Evolutionary conservation across 2,113 vertebrate genomes (phyloP).

Genomic region (Podarcis raffonei): DNA sequence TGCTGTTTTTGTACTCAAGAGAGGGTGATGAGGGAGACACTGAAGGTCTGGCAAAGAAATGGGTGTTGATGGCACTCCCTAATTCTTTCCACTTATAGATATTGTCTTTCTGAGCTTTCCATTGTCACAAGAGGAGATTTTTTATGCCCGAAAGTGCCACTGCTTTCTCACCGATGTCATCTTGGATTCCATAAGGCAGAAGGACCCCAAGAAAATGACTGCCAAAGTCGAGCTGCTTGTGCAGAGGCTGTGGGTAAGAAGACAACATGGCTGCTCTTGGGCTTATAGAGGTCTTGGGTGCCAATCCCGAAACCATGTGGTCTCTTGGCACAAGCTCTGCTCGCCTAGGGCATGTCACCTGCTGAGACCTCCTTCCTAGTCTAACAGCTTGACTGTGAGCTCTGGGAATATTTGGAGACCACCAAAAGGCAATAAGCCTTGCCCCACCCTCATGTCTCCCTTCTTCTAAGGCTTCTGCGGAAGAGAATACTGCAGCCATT

Average conservation of each 20-base stretch:
- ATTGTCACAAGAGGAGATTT: constrained; percentile 73
- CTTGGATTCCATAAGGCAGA: constrained; percentile 71
- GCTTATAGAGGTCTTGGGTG: rapidly evolving
- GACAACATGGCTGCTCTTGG: background rate
- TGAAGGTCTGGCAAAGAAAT: background rate
- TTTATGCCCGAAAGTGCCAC: constrained; percentile 72
- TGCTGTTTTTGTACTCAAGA: background rate
- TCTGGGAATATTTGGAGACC: no score
- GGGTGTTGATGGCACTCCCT: background rate
- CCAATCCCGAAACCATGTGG: no score
- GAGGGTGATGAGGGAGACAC: background rate
- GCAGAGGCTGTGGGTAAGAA: constrained; percentile 70
- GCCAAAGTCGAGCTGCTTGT: constrained; percentile 61
- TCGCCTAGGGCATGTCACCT: background rate
- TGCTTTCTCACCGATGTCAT: constrained; percentile 71
- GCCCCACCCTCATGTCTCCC: background rate
- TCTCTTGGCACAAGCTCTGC: background rate
- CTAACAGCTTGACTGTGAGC: no score
- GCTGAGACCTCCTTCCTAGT: background rate
- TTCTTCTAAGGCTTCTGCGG: background rate
- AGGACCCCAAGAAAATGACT: constrained; percentile 66
- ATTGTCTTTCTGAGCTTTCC: constrained; percentile 69
- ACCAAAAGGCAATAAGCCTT: no score
- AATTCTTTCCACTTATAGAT: constrained; percentile 47
- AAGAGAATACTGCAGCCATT: background rate